A percentile compares a stretch with the other conserved stretches of the same genome.
Conservation (phyloP, 2,888 invertebrate species). For the Perithous albicinctus region DNA sequence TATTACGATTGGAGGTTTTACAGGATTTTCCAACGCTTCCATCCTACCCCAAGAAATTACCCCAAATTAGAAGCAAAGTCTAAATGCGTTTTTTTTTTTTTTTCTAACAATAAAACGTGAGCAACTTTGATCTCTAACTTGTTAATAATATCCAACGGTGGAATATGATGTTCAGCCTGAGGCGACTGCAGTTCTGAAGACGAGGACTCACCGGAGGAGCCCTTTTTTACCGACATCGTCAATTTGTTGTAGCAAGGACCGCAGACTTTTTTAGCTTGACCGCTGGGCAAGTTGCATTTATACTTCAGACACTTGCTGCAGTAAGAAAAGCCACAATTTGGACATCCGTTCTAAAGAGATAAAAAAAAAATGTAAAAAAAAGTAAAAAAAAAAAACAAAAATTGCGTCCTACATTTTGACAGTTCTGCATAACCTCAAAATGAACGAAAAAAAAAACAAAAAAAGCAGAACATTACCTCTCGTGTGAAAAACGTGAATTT, state of each 20-base stretch:
- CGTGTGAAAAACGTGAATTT: conserved; percentile 90
- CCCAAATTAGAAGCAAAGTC: neutral
- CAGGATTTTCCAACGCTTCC: conserved; percentile 86
- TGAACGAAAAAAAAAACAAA: too few species aligned
- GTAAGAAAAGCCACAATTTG: conserved; percentile 93
- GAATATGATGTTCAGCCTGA: conserved; percentile 68
- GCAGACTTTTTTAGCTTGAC: conserved; percentile 89
- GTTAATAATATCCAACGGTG: conserved; percentile 77
- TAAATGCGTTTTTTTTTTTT: neutral
- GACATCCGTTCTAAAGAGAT: conserved; percentile 92
- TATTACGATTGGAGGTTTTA: conserved; percentile 86
- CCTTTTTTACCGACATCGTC: conserved; percentile 66
- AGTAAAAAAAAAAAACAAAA: too few species aligned
- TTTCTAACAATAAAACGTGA: conserved; percentile 52
- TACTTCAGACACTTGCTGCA: conserved; percentile 93
- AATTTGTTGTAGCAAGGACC: conserved; percentile 85
- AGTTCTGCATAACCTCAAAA: conserved; percentile 48
- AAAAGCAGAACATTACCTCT: too few species aligned
- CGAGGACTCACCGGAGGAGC: conserved; percentile 51
- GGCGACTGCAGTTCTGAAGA: conserved; percentile 63
- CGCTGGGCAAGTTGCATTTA: conserved; percentile 88
- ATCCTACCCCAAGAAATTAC: conserved; percentile 83
- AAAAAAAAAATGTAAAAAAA: conserved; percentile 60
- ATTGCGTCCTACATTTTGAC: conserved; percentile 44
- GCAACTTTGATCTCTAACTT: conserved; percentile 74